Percentiles rank a stretch among this genome's conserved stretches.
phyloP scores from a whole-genome alignment of 2,888 invertebrate genomes.

The Scelioninae gen. 1 region DNA sequence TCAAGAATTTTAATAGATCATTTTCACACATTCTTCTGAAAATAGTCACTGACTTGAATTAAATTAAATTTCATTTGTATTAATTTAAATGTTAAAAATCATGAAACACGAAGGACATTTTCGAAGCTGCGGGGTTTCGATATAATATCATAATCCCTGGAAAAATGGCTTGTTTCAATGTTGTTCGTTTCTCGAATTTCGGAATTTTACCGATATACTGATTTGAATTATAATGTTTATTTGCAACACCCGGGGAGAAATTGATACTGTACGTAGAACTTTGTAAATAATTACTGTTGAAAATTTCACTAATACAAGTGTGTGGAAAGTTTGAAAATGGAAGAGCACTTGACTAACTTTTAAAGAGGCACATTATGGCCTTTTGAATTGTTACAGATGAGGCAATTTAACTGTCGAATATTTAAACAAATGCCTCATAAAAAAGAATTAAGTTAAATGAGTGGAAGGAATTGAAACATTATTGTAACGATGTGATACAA shows the following conservation, averaged over 20 bases:
- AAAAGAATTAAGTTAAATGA: slow-evolving; percentile 7
- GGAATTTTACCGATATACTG: background rate
- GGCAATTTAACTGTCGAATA: slow-evolving; percentile 42
- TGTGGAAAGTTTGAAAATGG: slow-evolving; percentile 48
- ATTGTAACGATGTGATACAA: background rate
- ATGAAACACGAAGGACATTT: no score
- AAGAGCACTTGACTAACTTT: slow-evolving; percentile 50
- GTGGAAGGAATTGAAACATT: background rate
- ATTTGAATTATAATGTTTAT: slow-evolving; percentile 48
- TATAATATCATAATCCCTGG: background rate
- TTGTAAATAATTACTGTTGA: slow-evolving; percentile 52
- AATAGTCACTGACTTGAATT: no score
- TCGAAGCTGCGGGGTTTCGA: no score
- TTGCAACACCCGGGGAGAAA: slow-evolving; percentile 27
- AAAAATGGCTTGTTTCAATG: slow-evolving; percentile 10
- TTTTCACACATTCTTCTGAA: no score
- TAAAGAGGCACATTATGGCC: slow-evolving; percentile 47
- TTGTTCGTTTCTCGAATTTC: background rate
- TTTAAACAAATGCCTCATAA: slow-evolving; percentile 26
- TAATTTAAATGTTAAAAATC: no score
- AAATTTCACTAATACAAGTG: slow-evolving; percentile 50
- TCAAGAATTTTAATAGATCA: no score
- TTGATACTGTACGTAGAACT: slow-evolving; percentile 43
- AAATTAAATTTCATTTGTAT: no score
- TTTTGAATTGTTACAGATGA: slow-evolving; percentile 57